Conservation (phyloP, 2,797 vertebrate genomes). For the Crypturellus tataupa region DNA sequence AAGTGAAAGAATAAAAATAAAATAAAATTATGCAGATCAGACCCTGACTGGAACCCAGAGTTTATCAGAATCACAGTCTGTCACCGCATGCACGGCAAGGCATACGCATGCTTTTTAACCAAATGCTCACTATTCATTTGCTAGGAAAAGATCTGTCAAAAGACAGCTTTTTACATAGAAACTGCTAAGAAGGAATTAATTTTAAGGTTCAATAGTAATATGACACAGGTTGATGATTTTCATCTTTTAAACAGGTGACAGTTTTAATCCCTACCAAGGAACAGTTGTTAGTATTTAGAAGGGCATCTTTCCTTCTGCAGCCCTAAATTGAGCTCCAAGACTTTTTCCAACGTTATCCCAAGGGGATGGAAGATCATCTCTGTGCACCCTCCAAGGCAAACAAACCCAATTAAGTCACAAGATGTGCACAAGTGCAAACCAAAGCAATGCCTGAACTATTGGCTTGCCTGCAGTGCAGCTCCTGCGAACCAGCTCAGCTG, state of each 20-base stretch:
- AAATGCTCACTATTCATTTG: neutral
- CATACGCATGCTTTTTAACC: neutral
- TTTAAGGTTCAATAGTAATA: neutral
- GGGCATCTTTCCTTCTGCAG: neutral
- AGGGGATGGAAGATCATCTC: neutral
- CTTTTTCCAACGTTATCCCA: neutral
- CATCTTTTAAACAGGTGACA: neutral
- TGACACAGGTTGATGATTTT: neutral
- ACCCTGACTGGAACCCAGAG: conserved; percentile 33
- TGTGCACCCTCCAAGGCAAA: neutral
- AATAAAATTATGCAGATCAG: neutral
- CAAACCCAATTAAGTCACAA: neutral
- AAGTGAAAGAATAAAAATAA: conserved; percentile 29
- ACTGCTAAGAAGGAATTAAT: neutral
- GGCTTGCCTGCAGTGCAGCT: neutral
- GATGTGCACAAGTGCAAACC: neutral
- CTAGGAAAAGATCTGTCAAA: neutral
- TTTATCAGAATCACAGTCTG: neutral
- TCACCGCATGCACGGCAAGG: neutral
- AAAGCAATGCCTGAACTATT: neutral
- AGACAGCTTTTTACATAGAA: neutral
- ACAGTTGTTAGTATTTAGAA: neutral
- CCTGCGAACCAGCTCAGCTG: neutral
- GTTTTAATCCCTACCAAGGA: neutral
- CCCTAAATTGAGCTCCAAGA: neutral